Percentiles rank a stretch among this genome's conserved stretches.
These are phyloP conservation scores for Philaenus spumarius DNA, from an alignment of 1,140 invertebrate genomes.

Conservation along the genomic window DNA sequence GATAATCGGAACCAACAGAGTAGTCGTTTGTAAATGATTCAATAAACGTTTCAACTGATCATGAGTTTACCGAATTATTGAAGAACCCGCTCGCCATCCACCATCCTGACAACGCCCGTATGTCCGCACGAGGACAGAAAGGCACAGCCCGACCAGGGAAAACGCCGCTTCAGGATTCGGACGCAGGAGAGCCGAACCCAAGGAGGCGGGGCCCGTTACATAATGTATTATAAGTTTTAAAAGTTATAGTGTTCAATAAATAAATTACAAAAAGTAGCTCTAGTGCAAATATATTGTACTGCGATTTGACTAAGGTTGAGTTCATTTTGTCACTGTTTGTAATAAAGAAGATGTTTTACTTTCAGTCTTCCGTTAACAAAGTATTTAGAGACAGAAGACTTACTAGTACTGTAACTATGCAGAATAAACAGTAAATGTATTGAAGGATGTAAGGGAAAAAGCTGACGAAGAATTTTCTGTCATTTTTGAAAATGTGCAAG, in stretches of 20 bases:
- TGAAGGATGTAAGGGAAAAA: neutral
- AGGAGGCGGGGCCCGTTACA: too few relatives aligned
- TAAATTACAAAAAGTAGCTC: slow-evolving; percentile 1
- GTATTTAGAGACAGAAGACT: neutral
- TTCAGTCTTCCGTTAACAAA: neutral
- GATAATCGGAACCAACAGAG: too few relatives aligned
- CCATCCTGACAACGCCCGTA: too few relatives aligned
- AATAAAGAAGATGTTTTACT: slow-evolving; percentile 2
- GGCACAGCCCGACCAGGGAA: too few relatives aligned
- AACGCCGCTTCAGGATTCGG: too few relatives aligned
- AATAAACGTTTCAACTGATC: too few relatives aligned
- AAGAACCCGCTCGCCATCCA: too few relatives aligned
- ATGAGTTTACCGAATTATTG: too few relatives aligned
- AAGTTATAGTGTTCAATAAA: slow-evolving; percentile 2
- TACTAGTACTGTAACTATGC: neutral
- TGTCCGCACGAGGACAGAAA: too few relatives aligned
- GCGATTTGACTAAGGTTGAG: neutral
- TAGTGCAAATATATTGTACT: neutral
- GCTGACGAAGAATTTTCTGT: neutral
- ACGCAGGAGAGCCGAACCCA: too few relatives aligned
- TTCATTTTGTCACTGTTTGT: neutral
- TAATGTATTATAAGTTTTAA: neutral
- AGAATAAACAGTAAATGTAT: neutral
- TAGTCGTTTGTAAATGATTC: too few relatives aligned
- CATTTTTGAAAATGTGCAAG: neutral